Conservation (phyloP, 2,113 vertebrate species). For the Heterotilapia buettikoferi region DNA sequence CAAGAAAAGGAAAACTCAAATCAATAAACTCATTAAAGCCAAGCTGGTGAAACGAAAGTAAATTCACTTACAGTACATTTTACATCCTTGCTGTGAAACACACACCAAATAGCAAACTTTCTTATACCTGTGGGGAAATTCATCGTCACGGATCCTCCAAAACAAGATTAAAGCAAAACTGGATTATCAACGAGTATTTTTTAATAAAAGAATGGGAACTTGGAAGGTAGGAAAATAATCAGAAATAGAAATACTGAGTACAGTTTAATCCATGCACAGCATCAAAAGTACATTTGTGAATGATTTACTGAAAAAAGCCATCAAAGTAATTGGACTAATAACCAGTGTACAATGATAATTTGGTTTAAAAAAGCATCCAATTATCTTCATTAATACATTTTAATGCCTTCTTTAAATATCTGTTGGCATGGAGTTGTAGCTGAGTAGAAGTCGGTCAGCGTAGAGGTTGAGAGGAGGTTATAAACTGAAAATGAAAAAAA, state of each 20-base stretch:
- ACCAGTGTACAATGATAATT: neutral
- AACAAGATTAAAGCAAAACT: neutral
- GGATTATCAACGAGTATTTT: neutral
- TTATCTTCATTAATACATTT: neutral
- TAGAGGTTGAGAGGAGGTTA: neutral
- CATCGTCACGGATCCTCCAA: neutral
- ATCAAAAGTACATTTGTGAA: neutral
- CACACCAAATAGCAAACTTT: neutral
- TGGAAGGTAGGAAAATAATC: neutral
- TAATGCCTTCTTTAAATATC: neutral
- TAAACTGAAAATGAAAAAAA: neutral
- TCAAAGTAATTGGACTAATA: neutral
- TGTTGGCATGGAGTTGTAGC: neutral
- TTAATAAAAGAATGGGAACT: neutral
- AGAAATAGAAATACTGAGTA: neutral
- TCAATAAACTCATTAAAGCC: neutral
- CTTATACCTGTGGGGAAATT: neutral
- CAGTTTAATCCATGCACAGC: neutral
- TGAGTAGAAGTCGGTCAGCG: neutral
- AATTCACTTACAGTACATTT: neutral
- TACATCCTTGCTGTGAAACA: neutral
- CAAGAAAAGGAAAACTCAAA: neutral
- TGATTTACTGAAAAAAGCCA: accelerated
- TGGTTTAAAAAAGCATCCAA: neutral
- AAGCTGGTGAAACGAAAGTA: neutral